phyloP scores from a whole-genome alignment of 2,888 invertebrate species.

The Pantelozetes paolii region DNA sequence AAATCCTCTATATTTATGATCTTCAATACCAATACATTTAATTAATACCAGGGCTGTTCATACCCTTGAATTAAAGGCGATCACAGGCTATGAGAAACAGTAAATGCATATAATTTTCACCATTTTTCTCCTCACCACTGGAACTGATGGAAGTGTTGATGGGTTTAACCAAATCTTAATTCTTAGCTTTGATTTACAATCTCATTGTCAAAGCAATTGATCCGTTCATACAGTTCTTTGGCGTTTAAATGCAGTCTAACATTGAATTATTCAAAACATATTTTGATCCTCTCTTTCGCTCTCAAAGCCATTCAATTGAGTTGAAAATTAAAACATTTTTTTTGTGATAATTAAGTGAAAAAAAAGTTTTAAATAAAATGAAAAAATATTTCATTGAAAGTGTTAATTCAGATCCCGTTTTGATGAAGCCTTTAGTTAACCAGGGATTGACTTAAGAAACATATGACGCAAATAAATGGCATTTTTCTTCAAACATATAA shows the following conservation, averaged over 20 bases:
- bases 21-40: not conserved
- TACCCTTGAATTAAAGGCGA: not conserved
- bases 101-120: not conserved
- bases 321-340: not conserved
- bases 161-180: conserved; percentile 28
- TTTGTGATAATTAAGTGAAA: not conserved
- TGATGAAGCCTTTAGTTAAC: not conserved
- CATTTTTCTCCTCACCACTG: not conserved
- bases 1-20: not conserved
- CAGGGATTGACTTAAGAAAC: not conserved
- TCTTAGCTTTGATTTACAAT: conserved; percentile 25
- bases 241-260: not conserved
- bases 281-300: conserved; percentile 6
- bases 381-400: conserved; percentile 20
- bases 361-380: not conserved
- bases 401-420: not conserved
- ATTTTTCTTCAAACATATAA: not conserved
- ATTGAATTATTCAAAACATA: not conserved
- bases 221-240: not conserved
- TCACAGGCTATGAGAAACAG: not conserved
- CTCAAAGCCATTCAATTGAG: not conserved
- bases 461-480: conserved; percentile 4
- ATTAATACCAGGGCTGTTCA: not conserved
- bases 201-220: conserved; percentile 18
- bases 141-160: conserved; percentile 12